Evolutionary conservation across 2,888 invertebrate species (phyloP).

Genomic region (Yponomeuta evonymella): DNA sequence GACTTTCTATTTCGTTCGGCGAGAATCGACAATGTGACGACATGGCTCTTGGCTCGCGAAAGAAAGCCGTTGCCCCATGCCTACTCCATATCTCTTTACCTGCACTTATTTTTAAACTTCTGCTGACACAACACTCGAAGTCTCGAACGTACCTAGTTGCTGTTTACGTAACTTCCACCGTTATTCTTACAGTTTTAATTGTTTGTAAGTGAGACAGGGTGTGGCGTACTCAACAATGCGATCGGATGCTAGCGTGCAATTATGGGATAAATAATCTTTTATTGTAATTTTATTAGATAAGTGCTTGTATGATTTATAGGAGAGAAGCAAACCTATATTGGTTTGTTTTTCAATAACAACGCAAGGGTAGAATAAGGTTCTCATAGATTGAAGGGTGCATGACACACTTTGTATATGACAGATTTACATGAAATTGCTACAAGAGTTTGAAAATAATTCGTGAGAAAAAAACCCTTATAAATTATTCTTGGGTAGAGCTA

Average conservation of each 20-base stretch:
- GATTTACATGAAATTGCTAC: too few species aligned
- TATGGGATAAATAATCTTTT: not conserved
- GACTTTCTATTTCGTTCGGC: not conserved
- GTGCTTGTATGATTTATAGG: not conserved
- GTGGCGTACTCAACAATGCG: slow-evolving; percentile 3
- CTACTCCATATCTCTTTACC: not conserved
- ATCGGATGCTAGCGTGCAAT: not conserved
- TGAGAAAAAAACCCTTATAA: too few species aligned
- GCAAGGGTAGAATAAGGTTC: not conserved
- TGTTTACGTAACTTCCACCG: not conserved
- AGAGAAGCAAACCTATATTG: not conserved
- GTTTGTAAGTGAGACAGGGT: not conserved
- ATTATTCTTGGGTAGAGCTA: too few species aligned
- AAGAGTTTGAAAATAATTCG: too few species aligned
- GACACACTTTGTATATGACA: too few species aligned
- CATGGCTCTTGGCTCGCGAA: not conserved
- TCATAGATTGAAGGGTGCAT: too few species aligned
- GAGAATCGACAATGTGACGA: slow-evolving; percentile 6
- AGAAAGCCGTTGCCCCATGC: not conserved
- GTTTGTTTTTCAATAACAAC: not conserved
- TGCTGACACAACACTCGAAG: not conserved
- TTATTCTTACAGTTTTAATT: slow-evolving; percentile 1
- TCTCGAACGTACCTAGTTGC: not conserved
- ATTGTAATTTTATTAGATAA: not conserved
- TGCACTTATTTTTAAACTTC: not conserved